phyloP scores from a whole-genome alignment of 1,140 invertebrate genomes.

The Drosophila sturtevanti region DNA sequence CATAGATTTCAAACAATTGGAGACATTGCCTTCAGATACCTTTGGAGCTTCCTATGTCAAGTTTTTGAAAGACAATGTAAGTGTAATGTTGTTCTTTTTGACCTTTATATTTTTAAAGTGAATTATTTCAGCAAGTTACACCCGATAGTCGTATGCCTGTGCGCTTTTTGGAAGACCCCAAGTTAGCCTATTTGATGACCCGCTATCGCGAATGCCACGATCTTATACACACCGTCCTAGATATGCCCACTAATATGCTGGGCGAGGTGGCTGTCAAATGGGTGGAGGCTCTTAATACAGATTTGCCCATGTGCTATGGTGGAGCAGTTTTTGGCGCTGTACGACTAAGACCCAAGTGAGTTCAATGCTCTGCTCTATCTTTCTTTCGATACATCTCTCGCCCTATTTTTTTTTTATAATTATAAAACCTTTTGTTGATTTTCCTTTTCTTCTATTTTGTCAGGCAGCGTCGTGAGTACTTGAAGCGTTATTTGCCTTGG shows the following conservation, averaged over 20 bases:
- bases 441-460: conserved; percentile 62
- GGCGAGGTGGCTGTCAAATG: conserved; percentile 97
- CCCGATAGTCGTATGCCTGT: conserved; percentile 95
- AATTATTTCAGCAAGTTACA: conserved; percentile 89
- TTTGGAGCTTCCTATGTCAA: conserved; percentile 92
- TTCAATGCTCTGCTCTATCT: conserved; percentile 43
- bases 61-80: conserved; percentile 91
- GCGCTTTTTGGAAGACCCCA: conserved; percentile 94
- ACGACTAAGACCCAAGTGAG: conserved; percentile 90
- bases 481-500: conserved; percentile 93
- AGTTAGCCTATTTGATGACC: conserved; percentile 98
- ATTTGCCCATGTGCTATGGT: conserved; percentile 94
- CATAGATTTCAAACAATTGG: conserved; percentile 89
- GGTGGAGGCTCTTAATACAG: conserved; percentile 96
- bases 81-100: conserved; percentile 16
- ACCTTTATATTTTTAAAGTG: not conserved
- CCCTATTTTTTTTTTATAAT: too few relatives aligned
- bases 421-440: conserved; percentile 10
- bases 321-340: conserved; percentile 94
- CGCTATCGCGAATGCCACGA: conserved; percentile 98
- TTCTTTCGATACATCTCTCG: not conserved
- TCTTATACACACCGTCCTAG: conserved; percentile 94
- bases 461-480: conserved; percentile 91
- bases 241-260: conserved; percentile 98
- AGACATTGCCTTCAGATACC: conserved; percentile 89